These are phyloP conservation scores for Anhinga rufa DNA, from an alignment of 2,113 vertebrate genomes.

Conservation along the genomic window DNA sequence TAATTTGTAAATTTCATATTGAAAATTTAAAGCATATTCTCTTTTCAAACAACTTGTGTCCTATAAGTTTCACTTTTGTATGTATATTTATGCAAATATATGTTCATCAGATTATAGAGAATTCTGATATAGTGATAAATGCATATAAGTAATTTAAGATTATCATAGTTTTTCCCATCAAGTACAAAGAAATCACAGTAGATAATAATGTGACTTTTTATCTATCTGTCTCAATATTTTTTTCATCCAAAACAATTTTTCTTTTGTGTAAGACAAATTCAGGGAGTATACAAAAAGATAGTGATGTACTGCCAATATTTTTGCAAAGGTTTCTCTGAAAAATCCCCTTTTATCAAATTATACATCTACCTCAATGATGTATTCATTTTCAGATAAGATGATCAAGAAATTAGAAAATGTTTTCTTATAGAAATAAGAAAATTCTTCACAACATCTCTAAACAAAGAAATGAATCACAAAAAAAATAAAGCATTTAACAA, in stretches of 20 bases:
- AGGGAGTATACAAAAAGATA: neutral
- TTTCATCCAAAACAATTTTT: neutral
- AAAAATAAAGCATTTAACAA: neutral
- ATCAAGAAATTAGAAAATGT: neutral
- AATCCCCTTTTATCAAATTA: neutral
- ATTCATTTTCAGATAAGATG: neutral
- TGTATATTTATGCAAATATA: neutral
- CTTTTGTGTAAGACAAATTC: neutral
- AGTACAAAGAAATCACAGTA: neutral
- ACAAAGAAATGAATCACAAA: neutral
- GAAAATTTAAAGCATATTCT: neutral
- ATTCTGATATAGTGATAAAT: neutral
- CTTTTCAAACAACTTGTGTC: neutral
- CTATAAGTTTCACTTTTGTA: neutral
- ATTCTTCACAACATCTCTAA: neutral
- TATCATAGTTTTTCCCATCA: neutral
- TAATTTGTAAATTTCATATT: neutral
- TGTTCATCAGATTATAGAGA: neutral
- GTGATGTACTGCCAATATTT: neutral
- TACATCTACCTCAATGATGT: neutral
- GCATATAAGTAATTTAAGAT: neutral
- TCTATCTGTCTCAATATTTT: neutral
- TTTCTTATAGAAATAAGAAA: neutral
- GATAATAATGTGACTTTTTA: neutral
- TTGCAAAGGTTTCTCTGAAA: neutral